These are phyloP conservation scores for Babylonia areolata DNA, from an alignment of 1,140 invertebrate species.

Conservation along the genomic window DNA sequence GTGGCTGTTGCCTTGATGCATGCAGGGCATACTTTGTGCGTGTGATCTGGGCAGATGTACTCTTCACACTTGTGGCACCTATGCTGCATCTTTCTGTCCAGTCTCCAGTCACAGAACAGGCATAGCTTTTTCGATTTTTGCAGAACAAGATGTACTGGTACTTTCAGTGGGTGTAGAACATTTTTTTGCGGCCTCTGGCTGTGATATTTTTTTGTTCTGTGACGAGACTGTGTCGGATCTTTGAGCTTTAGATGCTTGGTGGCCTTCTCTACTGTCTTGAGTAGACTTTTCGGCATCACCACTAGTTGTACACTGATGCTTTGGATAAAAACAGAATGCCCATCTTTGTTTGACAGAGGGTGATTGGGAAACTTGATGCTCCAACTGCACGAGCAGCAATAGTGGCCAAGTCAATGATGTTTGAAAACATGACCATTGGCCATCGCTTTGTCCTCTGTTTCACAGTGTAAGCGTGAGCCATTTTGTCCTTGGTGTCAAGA, in stretches of 20 bases:
- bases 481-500: slow-evolving; percentile 72
- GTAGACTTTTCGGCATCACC: too few relatives aligned
- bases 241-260: too few relatives aligned
- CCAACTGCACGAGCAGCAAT: slow-evolving; percentile 1
- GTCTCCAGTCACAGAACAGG: slow-evolving; percentile 1
- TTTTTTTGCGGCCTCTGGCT: slow-evolving; percentile 2
- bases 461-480: slow-evolving; percentile 42
- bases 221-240: too few relatives aligned
- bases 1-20: background rate
- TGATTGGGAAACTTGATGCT: slow-evolving; percentile 18
- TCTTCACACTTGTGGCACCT: background rate
- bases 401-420: slow-evolving; percentile 51
- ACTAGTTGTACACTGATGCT: background rate
- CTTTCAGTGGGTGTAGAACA: too few relatives aligned
- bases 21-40: background rate
- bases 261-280: too few relatives aligned
- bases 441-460: slow-evolving; percentile 51
- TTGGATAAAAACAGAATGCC: background rate
- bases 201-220: too few relatives aligned
- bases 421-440: slow-evolving; percentile 54
- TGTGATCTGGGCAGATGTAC: background rate
- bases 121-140: background rate
- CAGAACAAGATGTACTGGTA: too few relatives aligned
- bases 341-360: background rate
- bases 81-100: background rate